Evolutionary conservation across 1,140 invertebrate genomes (phyloP).

Genomic region (Drosophila arawakana): DNA sequence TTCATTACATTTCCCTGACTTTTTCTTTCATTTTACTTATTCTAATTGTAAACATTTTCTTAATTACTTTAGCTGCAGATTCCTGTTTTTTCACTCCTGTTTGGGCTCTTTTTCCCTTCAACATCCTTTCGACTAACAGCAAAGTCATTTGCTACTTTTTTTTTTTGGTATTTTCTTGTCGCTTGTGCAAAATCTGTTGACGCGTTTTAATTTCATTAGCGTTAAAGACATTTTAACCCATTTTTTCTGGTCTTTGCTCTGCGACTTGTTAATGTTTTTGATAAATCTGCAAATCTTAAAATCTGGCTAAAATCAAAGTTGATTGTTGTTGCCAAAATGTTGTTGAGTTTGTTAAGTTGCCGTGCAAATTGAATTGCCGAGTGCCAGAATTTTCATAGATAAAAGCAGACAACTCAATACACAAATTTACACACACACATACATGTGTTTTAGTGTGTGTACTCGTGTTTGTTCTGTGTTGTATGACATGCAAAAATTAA

Average conservation of each 20-base stretch:
- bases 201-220: slow-evolving; percentile 76
- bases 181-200: slow-evolving; percentile 43
- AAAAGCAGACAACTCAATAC: slow-evolving; percentile 19
- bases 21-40: background rate
- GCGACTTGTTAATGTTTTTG: slow-evolving; percentile 9
- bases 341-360: slow-evolving; percentile 5
- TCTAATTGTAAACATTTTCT: slow-evolving; percentile 15
- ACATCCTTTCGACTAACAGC: background rate
- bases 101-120: background rate
- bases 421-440: slow-evolving; percentile 1
- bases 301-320: slow-evolving; percentile 32
- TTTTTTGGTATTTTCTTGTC: slow-evolving; percentile 3
- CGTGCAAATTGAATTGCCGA: slow-evolving; percentile 44
- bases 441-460: background rate
- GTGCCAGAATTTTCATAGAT: slow-evolving; percentile 32
- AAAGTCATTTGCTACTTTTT: background rate
- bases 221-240: slow-evolving; percentile 47
- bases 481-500: slow-evolving; percentile 39
- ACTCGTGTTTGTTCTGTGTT: slow-evolving; percentile 5
- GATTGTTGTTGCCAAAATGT: slow-evolving; percentile 8
- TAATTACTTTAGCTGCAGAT: slow-evolving; percentile 72
- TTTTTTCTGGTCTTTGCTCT: background rate
- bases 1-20: slow-evolving; percentile 2
- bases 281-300: slow-evolving; percentile 44
- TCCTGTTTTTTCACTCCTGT: slow-evolving; percentile 8